Conservation (phyloP, 2,888 invertebrate species). For the Phrixothrix hirtus region DNA sequence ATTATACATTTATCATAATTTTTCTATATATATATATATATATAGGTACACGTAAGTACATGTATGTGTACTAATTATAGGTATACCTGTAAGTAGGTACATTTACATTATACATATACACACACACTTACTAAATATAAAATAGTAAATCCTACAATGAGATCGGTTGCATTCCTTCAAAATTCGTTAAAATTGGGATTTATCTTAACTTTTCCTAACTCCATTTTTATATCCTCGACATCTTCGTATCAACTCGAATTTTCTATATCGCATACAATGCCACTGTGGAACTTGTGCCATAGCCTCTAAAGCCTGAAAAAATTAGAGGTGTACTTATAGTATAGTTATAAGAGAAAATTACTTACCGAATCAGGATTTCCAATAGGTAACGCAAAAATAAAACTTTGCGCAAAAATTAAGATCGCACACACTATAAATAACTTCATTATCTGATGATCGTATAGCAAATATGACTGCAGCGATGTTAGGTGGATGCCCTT, state of each 20-base stretch:
- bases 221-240: constrained; percentile 74
- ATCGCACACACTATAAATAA: constrained; percentile 17
- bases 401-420: constrained; percentile 11
- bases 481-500: constrained; percentile 28
- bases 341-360: constrained; percentile 12
- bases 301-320: constrained; percentile 66
- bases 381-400: constrained; percentile 27
- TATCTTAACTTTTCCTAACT: constrained; percentile 31
- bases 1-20: no score
- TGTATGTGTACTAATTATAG: no score
- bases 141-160: neutral
- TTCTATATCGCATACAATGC: constrained; percentile 82
- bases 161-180: constrained; percentile 5
- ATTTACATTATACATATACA: no score
- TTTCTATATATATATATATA: no score
- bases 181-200: neutral
- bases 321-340: neutral
- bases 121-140: neutral
- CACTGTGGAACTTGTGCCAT: constrained; percentile 82
- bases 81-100: no score
- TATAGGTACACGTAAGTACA: no score
- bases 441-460: constrained; percentile 18
- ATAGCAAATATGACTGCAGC: constrained; percentile 7
- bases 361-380: constrained; percentile 39
- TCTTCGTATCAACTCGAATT: constrained; percentile 75